phyloP scores from a whole-genome alignment of 2,113 vertebrate genomes.

The Calonectris borealis region DNA sequence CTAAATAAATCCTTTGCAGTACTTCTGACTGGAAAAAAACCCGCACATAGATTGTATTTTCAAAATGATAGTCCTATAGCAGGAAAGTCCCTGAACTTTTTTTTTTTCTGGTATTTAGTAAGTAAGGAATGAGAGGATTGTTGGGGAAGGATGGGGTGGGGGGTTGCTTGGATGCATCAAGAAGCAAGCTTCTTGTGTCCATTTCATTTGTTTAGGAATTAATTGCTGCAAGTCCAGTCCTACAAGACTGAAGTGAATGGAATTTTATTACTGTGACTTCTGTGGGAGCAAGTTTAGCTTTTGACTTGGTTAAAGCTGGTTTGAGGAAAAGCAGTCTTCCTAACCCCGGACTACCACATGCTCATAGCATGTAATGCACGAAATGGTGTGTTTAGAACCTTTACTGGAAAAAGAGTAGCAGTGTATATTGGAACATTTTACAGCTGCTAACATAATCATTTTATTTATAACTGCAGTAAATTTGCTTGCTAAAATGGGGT shows the following conservation, averaged over 20 bases:
- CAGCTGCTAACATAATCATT: constrained; percentile 19
- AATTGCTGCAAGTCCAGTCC: not conserved
- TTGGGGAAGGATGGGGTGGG: not conserved
- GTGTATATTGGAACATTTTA: constrained; percentile 1
- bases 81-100: not conserved
- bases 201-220: not conserved
- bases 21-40: not conserved
- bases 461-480: constrained; percentile 50
- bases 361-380: not conserved
- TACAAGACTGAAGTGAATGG: not conserved
- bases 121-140: not conserved
- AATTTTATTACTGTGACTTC: not conserved
- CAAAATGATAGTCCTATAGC: not conserved
- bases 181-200: not conserved
- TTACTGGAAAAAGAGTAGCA: not conserved
- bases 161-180: not conserved
- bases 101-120: not conserved
- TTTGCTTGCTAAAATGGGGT: constrained; percentile 16
- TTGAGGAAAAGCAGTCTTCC: not conserved
- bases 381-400: not conserved
- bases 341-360: not conserved
- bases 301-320: not conserved
- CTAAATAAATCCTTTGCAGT: not conserved
- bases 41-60: not conserved
- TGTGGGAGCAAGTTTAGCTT: not conserved